A percentile compares a stretch with the other conserved stretches of the same genome.
Evolutionary conservation across 30 jellyfish, hydroid and myxozoan genomes (phyloP).

Genomic region (Nemopilema nomurai): DNA sequence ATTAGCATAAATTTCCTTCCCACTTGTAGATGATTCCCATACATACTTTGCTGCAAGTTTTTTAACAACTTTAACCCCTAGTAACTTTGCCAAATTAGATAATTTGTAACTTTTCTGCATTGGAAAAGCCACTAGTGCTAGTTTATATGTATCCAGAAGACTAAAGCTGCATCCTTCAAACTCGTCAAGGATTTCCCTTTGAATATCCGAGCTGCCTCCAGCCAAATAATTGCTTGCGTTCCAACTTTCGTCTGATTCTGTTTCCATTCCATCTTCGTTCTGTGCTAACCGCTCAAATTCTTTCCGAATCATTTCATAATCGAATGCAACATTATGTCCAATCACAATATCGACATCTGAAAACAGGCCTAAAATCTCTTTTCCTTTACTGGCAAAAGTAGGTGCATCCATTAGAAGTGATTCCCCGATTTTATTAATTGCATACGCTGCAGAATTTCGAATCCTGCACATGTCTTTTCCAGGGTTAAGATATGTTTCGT

Average conservation of each 20-base stretch:
- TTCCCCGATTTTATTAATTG: slow-evolving; percentile 13
- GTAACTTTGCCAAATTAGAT: neutral
- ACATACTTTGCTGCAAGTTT: slow-evolving; percentile 10
- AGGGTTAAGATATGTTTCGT: slow-evolving; percentile 60
- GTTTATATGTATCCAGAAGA: slow-evolving; percentile 40
- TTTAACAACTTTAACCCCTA: neutral
- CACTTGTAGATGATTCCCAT: slow-evolving; percentile 7
- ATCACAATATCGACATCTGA: slow-evolving; percentile 24
- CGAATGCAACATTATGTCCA: slow-evolving; percentile 47
- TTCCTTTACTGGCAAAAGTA: slow-evolving; percentile 10
- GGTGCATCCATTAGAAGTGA: slow-evolving; percentile 25
- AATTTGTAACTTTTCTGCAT: slow-evolving; percentile 2
- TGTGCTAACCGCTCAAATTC: slow-evolving; percentile 45
- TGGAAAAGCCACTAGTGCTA: slow-evolving; percentile 46
- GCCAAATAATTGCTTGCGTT: neutral
- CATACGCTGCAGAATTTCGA: neutral
- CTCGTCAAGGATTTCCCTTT: too few relatives aligned
- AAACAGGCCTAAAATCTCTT: slow-evolving; percentile 15
- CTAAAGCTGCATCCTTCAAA: slow-evolving; percentile 22
- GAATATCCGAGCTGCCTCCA: too few relatives aligned
- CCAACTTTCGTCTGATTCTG: slow-evolving; percentile 59
- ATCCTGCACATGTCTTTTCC: slow-evolving; percentile 29
- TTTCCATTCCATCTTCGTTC: neutral
- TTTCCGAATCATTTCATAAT: slow-evolving; percentile 21
- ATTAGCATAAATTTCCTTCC: neutral